Evolutionary conservation across 30 jellyfish, hydroid and myxozoan species (phyloP).

Genomic region (Sanderia malayensis): DNA sequence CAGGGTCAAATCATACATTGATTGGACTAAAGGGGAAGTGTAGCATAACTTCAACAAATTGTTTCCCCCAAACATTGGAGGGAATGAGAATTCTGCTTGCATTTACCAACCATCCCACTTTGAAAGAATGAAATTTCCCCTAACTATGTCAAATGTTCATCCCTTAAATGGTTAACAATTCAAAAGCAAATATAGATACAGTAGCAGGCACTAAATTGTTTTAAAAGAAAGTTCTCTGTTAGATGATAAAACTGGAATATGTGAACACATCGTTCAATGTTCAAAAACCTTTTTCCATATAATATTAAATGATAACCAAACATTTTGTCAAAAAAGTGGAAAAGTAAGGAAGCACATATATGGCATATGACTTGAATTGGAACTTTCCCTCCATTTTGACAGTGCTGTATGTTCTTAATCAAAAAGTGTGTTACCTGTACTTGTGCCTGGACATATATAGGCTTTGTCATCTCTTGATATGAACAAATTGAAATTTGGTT

Average conservation of each 20-base stretch:
- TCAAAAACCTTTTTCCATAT: neutral
- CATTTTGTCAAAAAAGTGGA: neutral
- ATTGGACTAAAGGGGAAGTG: neutral
- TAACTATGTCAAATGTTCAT: neutral
- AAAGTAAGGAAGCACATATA: slow-evolving; percentile 2
- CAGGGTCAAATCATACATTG: slow-evolving; percentile 2
- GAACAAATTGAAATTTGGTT: neutral
- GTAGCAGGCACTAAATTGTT: neutral
- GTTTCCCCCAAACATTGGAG: slow-evolving; percentile 1
- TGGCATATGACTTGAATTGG: slow-evolving; percentile 1
- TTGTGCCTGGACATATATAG: slow-evolving; percentile 21
- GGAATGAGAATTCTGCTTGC: neutral
- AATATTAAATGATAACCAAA: neutral
- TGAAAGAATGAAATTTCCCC: neutral
- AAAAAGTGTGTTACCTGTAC: slow-evolving; percentile 9
- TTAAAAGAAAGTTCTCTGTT: slow-evolving; percentile 50
- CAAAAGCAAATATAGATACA: neutral
- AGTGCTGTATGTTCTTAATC: neutral
- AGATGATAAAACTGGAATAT: slow-evolving; percentile 49
- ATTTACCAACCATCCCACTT: neutral
- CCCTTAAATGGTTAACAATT: neutral
- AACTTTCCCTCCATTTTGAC: neutral
- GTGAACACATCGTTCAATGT: neutral
- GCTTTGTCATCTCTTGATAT: slow-evolving; percentile 23
- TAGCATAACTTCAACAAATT: neutral